A percentile compares a stretch with the other conserved stretches of the same genome.
Conservation (phyloP, 2,113 vertebrate species). For the Siphamia tubifer region DNA sequence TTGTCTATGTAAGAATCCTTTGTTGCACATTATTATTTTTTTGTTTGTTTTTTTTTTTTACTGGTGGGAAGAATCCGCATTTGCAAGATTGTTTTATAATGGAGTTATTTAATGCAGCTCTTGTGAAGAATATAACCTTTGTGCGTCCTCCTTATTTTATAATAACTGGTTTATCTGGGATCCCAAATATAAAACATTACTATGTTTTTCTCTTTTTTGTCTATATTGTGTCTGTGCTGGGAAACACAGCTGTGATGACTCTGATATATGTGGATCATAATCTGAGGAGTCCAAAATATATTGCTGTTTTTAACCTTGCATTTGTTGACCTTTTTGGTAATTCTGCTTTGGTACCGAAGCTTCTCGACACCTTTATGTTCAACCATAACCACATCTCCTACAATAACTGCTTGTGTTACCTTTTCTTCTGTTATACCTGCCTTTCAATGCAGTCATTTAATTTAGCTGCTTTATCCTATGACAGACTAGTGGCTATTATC, state of each 20-base stretch:
- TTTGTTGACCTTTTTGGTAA: constrained; percentile 71
- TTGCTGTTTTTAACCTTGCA: constrained; percentile 74
- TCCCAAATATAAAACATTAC: constrained; percentile 63
- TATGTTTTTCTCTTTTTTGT: constrained; percentile 68
- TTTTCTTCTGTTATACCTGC: constrained; percentile 73
- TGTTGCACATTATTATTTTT: too few species aligned
- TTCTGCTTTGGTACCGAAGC: constrained; percentile 71
- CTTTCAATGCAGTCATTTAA: constrained; percentile 73
- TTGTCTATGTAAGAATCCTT: too few species aligned
- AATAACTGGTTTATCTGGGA: constrained; percentile 66
- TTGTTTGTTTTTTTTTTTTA: too few species aligned
- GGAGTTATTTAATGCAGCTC: constrained; percentile 42
- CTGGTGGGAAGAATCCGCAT: too few species aligned
- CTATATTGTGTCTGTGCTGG: constrained; percentile 62
- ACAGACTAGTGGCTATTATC: constrained; percentile 75
- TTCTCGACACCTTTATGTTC: constrained; percentile 72
- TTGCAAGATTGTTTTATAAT: neutral
- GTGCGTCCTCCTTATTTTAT: constrained; percentile 66
- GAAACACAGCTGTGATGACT: constrained; percentile 61
- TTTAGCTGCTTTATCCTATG: constrained; percentile 69
- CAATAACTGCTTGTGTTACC: constrained; percentile 58
- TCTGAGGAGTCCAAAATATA: constrained; percentile 74
- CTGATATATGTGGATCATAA: constrained; percentile 58
- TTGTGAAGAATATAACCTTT: constrained; percentile 59
- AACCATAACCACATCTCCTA: constrained; percentile 57